Conservation (phyloP, 2,113 vertebrate species). For the Platichthys flesus region DNA sequence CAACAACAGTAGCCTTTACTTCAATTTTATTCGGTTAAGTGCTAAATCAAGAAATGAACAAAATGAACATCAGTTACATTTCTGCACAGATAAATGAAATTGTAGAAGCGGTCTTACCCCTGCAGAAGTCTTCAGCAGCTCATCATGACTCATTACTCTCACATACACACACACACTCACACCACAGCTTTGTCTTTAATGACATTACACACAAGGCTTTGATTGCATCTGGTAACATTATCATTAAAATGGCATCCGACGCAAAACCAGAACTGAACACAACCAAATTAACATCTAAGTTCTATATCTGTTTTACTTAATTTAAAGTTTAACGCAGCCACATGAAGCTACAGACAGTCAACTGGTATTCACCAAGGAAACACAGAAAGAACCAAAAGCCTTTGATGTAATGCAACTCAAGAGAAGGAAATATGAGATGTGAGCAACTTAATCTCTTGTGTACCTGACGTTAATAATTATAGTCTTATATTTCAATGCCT, state of each 20-base stretch:
- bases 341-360: not conserved
- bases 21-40: conserved; percentile 56
- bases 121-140: conserved; percentile 72
- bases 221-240: not conserved
- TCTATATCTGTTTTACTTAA: not conserved
- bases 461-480: not conserved
- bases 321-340: not conserved
- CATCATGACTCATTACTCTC: conserved; percentile 58
- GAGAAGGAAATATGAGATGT: conserved; percentile 4
- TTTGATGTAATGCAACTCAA: conserved; percentile 52
- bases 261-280: not conserved
- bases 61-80: conserved; percentile 70
- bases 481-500: not conserved
- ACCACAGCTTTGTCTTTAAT: conserved; percentile 41
- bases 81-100: conserved; percentile 83
- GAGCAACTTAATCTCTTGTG: not conserved
- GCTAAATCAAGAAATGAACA: conserved; percentile 65
- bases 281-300: not conserved
- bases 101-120: conserved; percentile 86
- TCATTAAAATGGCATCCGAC: not conserved
- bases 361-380: not conserved
- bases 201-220: conserved; percentile 75
- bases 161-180: conserved; percentile 47
- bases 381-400: conserved; percentile 38
- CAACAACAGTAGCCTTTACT: conserved; percentile 66